Base-by-base conservation (phyloP, 2,113 vertebrate genomes). In the Triplophysa dalaica region DNA sequence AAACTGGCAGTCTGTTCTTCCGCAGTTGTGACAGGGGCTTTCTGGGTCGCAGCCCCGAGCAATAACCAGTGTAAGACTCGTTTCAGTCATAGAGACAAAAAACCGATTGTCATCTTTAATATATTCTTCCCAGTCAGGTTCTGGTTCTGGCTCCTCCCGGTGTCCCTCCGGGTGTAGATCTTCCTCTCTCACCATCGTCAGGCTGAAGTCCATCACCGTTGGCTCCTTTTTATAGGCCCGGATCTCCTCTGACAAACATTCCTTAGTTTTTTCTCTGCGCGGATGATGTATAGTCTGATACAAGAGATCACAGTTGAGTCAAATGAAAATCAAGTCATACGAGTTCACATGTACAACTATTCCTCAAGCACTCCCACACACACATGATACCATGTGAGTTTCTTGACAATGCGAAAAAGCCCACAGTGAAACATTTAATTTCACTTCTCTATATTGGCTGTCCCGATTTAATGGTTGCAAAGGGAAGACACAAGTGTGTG, bases 71-170 rank as follows among this genome's bases (percentile, higher is more conserved):
- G 86, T 82, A 66, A 93, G 78, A 26, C 75, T 89, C 13, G 90
- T 89, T 11, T 88, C 87, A 1, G 6, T 89, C 90, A 94, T 86
- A 19, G 86, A 65, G 38, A 94, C 79, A 8, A 94, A 10, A 48
- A 94, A 64, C 24, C 92, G 16, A 3, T 61, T 16, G 1, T 77
- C 19, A 0, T 13, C 81, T 65, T 22, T 1, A 0, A 1, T 2
- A 8, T 8, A 13, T 0, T 19, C 2, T 33, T 50, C 1, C n/a
- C 0, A 19, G 14, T 41, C 21, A 41, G 1, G 12, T 56, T 72
- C 26, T 69, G 14, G 12, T 22, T 1, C 41, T 11, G 2, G 19
- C 1, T 2, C 64, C 7, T 67, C 54, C 7, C 56, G 14, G 14
- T 58, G 8, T 63, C 22, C 75, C 6, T 22, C 1, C 11, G 66